Evolutionary conservation across 2,113 vertebrate genomes (phyloP).

Genomic region (Megaceryle torquata): DNA sequence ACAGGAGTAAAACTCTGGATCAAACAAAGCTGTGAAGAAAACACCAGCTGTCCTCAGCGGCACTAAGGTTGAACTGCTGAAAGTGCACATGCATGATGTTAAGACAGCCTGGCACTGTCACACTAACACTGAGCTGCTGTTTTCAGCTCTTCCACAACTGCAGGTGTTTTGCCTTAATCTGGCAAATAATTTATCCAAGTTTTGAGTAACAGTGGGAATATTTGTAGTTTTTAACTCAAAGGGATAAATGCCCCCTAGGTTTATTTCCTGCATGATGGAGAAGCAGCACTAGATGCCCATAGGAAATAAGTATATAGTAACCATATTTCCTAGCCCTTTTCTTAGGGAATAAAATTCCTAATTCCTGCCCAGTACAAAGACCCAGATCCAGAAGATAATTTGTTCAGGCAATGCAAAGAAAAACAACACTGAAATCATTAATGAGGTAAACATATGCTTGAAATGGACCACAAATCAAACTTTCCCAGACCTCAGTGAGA

Average conservation of each 20-base stretch:
- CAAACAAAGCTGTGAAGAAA: background rate
- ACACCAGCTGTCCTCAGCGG: background rate
- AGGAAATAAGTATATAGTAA: background rate
- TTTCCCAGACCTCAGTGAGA: background rate
- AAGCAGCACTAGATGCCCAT: background rate
- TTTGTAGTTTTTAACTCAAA: background rate
- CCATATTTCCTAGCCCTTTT: background rate
- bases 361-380: background rate
- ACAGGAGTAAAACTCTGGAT: background rate
- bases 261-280: background rate
- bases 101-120: background rate
- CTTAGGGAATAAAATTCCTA: background rate
- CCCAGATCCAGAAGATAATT: background rate
- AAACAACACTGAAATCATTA: background rate
- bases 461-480: background rate
- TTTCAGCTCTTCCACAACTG: background rate
- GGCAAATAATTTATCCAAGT: background rate
- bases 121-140: background rate
- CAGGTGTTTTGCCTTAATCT: background rate
- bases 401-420: background rate
- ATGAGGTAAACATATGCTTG: background rate
- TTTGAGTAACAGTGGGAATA: background rate
- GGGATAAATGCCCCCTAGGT: background rate
- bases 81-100: background rate
- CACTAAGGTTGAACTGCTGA: accelerated